phyloP scores from a whole-genome alignment of 2,113 vertebrate genomes.

The Perca schrenkii region DNA sequence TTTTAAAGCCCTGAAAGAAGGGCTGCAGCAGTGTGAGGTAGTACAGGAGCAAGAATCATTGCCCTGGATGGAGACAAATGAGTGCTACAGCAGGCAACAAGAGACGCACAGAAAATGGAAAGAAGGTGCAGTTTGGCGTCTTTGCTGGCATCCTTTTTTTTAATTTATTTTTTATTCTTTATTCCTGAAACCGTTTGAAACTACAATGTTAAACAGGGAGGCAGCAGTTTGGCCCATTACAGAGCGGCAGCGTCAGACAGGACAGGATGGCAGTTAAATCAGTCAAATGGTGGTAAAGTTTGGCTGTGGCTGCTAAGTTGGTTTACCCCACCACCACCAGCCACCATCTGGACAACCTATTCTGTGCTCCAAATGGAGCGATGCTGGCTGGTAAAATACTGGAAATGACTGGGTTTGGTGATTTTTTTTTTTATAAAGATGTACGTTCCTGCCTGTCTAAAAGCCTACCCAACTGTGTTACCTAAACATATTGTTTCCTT shows the following conservation, averaged over 20 bases:
- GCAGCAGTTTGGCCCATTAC: not conserved
- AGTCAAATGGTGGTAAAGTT: slow-evolving; percentile 37
- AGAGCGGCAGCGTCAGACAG: slow-evolving; percentile 4
- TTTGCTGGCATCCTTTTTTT: not conserved
- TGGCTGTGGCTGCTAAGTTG: slow-evolving; percentile 35
- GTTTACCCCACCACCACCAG: slow-evolving; percentile 38
- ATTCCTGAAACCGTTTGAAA: slow-evolving; percentile 9
- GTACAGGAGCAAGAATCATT: slow-evolving; percentile 23
- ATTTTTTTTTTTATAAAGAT: not conserved
- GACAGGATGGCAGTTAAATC: slow-evolving; percentile 42
- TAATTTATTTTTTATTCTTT: not conserved
- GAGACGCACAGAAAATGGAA: not conserved
- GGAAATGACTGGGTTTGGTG: slow-evolving; percentile 47
- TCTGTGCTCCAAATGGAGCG: slow-evolving; percentile 42
- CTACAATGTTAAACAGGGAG: not conserved
- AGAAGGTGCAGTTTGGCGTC: not conserved
- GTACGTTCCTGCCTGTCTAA: not conserved
- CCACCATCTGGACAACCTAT: slow-evolving; percentile 53
- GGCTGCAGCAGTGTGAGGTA: slow-evolving; percentile 38
- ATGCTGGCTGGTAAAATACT: slow-evolving; percentile 20
- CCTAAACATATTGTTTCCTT: slow-evolving; percentile 14
- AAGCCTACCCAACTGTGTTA: not conserved
- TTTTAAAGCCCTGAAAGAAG: slow-evolving; percentile 53
- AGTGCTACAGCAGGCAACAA: slow-evolving; percentile 38
- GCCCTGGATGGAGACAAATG: slow-evolving; percentile 16